Base-by-base conservation (phyloP, 2,888 invertebrate genomes). In the Geophilus truncorum region DNA sequence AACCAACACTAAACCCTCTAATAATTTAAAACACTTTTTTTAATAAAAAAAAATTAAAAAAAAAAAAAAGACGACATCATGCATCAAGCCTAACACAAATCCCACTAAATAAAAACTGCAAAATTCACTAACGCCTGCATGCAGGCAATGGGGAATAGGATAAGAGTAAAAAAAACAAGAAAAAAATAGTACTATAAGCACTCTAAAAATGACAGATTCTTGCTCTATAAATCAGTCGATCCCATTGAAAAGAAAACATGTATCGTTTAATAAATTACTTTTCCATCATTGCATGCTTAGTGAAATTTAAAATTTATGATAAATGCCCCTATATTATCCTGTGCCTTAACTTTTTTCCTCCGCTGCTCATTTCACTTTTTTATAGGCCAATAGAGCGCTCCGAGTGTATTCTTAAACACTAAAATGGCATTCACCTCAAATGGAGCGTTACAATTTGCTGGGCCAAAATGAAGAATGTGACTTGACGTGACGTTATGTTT, bases 361-460 rank as follows among this genome's bases (percentile, higher is more conserved):
- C 21, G 21, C 21, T 62, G 21, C 57, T 62, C 57, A 62, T 62
- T 62, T 62, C 23, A 62, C 18, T 57, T 62, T 62, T 62, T 62
- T 62, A 62, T 62, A 62, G 40, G 57, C 57, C 23, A 23, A 62
- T 62, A 62, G 57, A 62, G 57, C 57, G 57, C 57, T 62, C 57
- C 57, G 21, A 62, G 57, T 62, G 21, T 62, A 62, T 62, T 62
- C 57, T 62, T 62, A 62, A 62, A 62, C 57, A 62, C 57, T 62
- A 62, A 62, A 62, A 62, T 62, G 57, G 57, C 57, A 62, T 62
- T 62, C 57, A 62, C 57, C 57, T 62, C 57, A 62, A 62, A 62
- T 62, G 57, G 57, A 62, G 57, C 57, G 57, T 62, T 62, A 62
- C 57, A 62, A 62, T 62, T 62, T 62, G 57, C 57, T 62, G 57